Conservation (phyloP, 2,888 invertebrate species). For the Alsophila aescularia region DNA sequence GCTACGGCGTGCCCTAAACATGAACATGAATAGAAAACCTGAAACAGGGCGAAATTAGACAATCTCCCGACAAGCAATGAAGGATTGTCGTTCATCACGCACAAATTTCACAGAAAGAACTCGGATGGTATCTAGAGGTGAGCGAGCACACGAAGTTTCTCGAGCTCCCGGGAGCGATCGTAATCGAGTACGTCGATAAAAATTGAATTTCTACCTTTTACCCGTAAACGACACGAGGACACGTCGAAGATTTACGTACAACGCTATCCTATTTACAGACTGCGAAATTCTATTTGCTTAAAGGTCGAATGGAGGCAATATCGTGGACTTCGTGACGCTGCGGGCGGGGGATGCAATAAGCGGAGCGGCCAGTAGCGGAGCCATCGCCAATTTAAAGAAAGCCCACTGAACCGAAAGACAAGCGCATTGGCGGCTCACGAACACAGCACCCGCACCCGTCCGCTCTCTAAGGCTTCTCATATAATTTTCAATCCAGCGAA, state of each 20-base stretch:
- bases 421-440: conserved; percentile 84
- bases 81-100: conserved; percentile 77
- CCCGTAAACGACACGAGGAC: conserved; percentile 63
- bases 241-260: conserved; percentile 73
- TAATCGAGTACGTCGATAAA: conserved; percentile 65
- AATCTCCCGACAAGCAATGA: conserved; percentile 71
- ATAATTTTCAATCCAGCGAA: conserved; percentile 84
- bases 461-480: conserved; percentile 78
- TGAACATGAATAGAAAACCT: conserved; percentile 73
- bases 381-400: conserved; percentile 85
- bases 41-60: conserved; percentile 62
- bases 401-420: conserved; percentile 85
- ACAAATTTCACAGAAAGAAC: conserved; percentile 61
- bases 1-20: conserved; percentile 58
- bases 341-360: conserved; percentile 82
- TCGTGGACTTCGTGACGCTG: conserved; percentile 79
- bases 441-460: conserved; percentile 68
- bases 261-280: conserved; percentile 77
- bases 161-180: conserved; percentile 49
- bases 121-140: conserved; percentile 25
- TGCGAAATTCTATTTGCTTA: conserved; percentile 82
- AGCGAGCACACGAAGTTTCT: conserved; percentile 27
- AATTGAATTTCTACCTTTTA: conserved; percentile 71
- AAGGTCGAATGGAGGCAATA: conserved; percentile 83
- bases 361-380: conserved; percentile 77